Conservation (phyloP, 92 coral and sea anemone genomes). For the Epizoanthus fatuus region DNA sequence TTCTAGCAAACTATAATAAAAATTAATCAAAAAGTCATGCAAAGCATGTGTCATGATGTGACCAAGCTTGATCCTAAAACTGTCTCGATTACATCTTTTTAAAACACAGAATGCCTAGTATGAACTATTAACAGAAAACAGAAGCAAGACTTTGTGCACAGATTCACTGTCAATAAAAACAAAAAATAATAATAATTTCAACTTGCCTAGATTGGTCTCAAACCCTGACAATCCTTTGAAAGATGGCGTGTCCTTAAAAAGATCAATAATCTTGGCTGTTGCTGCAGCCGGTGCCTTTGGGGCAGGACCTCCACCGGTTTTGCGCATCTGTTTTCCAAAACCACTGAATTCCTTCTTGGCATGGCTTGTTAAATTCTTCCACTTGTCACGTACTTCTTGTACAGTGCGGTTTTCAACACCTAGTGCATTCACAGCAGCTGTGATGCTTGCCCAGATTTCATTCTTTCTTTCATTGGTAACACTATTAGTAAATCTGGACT, state of each 20-base stretch:
- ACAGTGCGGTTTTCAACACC: slow-evolving; percentile 34
- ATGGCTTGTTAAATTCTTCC: slow-evolving; percentile 61
- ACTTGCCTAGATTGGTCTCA: not conserved
- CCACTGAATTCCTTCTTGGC: slow-evolving; percentile 48
- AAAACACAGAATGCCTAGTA: no score
- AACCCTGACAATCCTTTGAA: slow-evolving; percentile 42
- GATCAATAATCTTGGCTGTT: slow-evolving; percentile 39
- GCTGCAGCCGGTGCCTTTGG: slow-evolving; percentile 38
- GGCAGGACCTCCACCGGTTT: slow-evolving; percentile 58
- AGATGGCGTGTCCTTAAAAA: slow-evolving; percentile 39
- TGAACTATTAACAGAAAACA: no score
- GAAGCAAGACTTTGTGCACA: no score
- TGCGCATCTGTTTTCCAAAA: slow-evolving; percentile 11
- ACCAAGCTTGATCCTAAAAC: no score
- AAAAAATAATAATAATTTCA: no score
- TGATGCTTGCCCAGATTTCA: slow-evolving; percentile 50
- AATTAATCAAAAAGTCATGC: no score
- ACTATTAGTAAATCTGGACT: slow-evolving; percentile 43
- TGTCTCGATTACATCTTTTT: no score
- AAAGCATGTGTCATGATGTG: no score
- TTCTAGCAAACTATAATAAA: no score
- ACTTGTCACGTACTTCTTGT: slow-evolving; percentile 61
- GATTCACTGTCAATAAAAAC: no score
- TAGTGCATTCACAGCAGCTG: slow-evolving; percentile 38
- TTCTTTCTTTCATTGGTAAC: slow-evolving; percentile 49